Conservation (phyloP, 2,888 invertebrate genomes). For the Leptinotarsa haldemani region DNA sequence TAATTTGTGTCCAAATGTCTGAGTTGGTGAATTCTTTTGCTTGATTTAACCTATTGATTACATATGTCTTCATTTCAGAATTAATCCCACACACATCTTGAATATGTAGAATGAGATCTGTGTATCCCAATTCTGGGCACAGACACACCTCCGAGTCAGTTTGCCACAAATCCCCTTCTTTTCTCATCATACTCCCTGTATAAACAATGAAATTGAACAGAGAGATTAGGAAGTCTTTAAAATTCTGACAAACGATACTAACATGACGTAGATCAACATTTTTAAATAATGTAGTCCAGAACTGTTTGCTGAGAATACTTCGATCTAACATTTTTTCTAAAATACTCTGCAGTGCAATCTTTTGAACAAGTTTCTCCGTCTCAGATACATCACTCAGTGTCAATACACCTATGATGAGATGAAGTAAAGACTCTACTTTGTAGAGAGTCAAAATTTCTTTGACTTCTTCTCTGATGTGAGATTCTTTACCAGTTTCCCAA, state of each 20-base stretch:
- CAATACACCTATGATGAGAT: conserved; percentile 56
- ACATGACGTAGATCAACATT: conserved; percentile 58
- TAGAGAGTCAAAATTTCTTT: conserved; percentile 58
- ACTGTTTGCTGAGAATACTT: conserved; percentile 58
- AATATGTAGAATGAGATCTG: conserved; percentile 66
- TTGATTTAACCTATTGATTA: conserved; percentile 66
- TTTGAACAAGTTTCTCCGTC: conserved; percentile 50
- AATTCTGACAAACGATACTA: conserved; percentile 57
- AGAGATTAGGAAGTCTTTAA: conserved; percentile 61
- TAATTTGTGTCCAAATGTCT: conserved; percentile 64
- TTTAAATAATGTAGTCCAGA: conserved; percentile 62
- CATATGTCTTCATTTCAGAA: conserved; percentile 62
- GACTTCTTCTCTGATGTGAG: conserved; percentile 53
- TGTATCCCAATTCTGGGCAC: conserved; percentile 67
- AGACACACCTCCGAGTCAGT: conserved; percentile 55
- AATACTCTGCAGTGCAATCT: conserved; percentile 56
- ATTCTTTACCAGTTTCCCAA: conserved; percentile 54
- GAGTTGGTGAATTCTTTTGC: conserved; percentile 63
- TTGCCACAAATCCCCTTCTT: conserved; percentile 61
- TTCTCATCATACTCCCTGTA: conserved; percentile 65
- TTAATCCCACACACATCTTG: conserved; percentile 64
- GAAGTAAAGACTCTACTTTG: conserved; percentile 60
- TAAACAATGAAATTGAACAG: conserved; percentile 66
- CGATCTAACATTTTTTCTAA: conserved; percentile 60
- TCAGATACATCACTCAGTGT: conserved; percentile 45